Evolutionary conservation across 2,888 invertebrate genomes (phyloP).

Genomic region (Lasioglossum calceatum): DNA sequence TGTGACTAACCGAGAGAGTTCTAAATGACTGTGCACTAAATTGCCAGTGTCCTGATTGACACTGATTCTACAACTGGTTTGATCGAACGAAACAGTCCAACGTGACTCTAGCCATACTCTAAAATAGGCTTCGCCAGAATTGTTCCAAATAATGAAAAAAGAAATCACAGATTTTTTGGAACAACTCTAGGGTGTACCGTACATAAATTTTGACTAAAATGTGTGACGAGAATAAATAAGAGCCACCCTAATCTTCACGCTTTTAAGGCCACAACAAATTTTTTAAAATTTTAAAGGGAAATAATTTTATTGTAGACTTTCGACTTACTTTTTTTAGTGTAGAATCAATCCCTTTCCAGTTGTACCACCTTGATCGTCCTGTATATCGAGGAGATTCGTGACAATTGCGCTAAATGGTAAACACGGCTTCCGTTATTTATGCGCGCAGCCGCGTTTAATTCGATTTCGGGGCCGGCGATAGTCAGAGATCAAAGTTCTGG

Average conservation of each 20-base stretch:
- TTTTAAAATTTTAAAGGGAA: not conserved
- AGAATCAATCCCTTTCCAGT: no score
- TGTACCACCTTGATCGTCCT: no score
- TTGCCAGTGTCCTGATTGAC: conserved; percentile 3
- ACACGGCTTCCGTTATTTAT: conserved; percentile 64
- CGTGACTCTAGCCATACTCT: not conserved
- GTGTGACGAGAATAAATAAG: no score
- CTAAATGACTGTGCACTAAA: not conserved
- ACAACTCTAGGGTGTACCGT: no score
- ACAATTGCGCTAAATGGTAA: conserved; percentile 16
- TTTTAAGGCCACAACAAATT: not conserved
- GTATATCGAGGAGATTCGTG: not conserved
- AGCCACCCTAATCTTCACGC: not conserved
- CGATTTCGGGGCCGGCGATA: conserved; percentile 46
- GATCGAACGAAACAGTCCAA: not conserved
- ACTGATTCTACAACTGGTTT: not conserved
- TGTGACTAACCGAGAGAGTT: not conserved
- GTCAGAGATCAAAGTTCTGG: conserved; percentile 62
- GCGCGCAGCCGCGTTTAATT: conserved; percentile 56
- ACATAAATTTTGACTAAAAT: no score
- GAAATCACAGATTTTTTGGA: no score
- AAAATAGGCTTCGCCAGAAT: not conserved
- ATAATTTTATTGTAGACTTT: no score
- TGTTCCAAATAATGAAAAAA: no score
- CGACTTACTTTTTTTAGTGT: no score